A percentile compares a stretch with the other conserved stretches of the same genome.
Conservation (phyloP, 2,888 invertebrate genomes). For the Tenodera sinensis region DNA sequence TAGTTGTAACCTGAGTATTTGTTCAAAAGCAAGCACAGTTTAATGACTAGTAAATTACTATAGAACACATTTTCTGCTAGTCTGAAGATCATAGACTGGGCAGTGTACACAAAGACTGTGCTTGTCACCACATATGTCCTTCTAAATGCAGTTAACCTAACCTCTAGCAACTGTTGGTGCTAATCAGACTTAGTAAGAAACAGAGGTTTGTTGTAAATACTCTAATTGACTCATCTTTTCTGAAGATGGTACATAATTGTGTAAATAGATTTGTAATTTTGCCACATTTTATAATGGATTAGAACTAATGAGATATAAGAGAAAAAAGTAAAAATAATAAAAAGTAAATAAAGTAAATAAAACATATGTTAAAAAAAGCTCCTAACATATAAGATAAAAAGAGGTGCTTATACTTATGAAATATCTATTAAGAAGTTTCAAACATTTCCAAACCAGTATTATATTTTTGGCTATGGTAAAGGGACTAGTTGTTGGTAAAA, state of each 20-base stretch:
- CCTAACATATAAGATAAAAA: background rate
- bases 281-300: background rate
- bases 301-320: background rate
- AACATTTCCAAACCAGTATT: background rate
- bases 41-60: background rate
- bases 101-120: background rate
- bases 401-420: background rate
- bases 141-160: background rate
- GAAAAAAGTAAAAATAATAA: background rate
- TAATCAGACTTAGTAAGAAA: background rate
- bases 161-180: background rate
- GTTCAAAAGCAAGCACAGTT: background rate
- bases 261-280: background rate
- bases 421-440: background rate
- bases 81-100: background rate
- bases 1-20: background rate
- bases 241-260: background rate
- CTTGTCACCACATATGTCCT: background rate
- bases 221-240: background rate
- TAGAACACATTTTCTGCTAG: background rate
- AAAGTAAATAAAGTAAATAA: background rate
- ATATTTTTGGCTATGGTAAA: background rate
- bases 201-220: background rate
- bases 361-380: background rate
- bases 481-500: background rate